Percentiles rank a stretch among this genome's conserved stretches.
Conservation (phyloP, 92 coral and sea anemone genomes). For the Blastomussa wellsi region DNA sequence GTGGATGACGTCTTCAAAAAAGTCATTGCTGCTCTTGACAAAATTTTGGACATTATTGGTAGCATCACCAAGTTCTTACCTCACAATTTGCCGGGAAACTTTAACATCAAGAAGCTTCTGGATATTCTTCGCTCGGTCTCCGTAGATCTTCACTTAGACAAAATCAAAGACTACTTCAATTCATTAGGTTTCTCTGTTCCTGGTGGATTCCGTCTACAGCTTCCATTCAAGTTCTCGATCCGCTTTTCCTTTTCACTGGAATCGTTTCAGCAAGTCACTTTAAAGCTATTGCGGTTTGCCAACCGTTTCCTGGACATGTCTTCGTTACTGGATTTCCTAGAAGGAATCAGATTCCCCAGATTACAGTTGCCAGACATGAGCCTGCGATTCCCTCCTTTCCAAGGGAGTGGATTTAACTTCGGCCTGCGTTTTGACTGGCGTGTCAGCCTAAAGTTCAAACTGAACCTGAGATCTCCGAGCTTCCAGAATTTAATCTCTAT, state of each 20-base stretch:
- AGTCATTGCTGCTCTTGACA: constrained; percentile 80
- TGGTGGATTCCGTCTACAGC: constrained; percentile 69
- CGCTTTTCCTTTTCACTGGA: constrained; percentile 79
- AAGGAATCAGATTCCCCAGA: constrained; percentile 62
- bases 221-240: constrained; percentile 79
- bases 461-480: constrained; percentile 63
- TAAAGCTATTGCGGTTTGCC: constrained; percentile 69
- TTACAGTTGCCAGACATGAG: constrained; percentile 65
- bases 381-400: constrained; percentile 41
- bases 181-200: constrained; percentile 67
- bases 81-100: constrained; percentile 73
- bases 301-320: constrained; percentile 82
- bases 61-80: constrained; percentile 76
- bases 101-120: constrained; percentile 73
- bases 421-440: constrained; percentile 87
- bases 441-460: constrained; percentile 62
- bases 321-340: constrained; percentile 64
- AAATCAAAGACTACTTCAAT: constrained; percentile 79
- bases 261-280: constrained; percentile 59
- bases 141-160: constrained; percentile 68
- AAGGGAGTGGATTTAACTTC: constrained; percentile 64
- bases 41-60: constrained; percentile 69
- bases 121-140: constrained; percentile 68
- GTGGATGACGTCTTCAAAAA: constrained; percentile 77
- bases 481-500: constrained; percentile 59